A percentile compares a stretch with the other conserved stretches of the same genome.
These are phyloP conservation scores for Colossoma macropomum DNA, from an alignment of 2,113 vertebrate genomes.

Conservation along the genomic window DNA sequence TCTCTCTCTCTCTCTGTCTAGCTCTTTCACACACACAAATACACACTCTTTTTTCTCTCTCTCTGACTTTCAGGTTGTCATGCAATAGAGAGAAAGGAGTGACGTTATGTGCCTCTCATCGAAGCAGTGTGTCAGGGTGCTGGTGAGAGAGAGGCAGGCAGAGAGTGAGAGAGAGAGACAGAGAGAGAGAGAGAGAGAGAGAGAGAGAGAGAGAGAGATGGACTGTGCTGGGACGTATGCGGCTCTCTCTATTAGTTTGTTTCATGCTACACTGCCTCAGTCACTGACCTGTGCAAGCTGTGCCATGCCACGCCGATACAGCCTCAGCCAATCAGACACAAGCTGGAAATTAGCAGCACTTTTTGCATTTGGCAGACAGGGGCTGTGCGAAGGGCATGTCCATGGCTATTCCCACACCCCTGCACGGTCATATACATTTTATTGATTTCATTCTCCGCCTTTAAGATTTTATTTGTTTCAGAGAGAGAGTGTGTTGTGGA, in stretches of 20 bases:
- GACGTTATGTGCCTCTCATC: not conserved
- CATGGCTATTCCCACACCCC: slow-evolving; percentile 71
- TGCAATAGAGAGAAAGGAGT: not conserved
- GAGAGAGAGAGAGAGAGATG: not conserved
- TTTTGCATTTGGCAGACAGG: slow-evolving; percentile 82
- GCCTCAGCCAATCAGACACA: slow-evolving; percentile 95
- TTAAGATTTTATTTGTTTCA: slow-evolving; percentile 46
- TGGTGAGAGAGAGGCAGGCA: slow-evolving; percentile 78
- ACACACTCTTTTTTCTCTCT: slow-evolving; percentile 53
- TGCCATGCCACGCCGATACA: slow-evolving; percentile 84
- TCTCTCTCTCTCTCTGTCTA: no score
- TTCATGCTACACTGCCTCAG: slow-evolving; percentile 96
- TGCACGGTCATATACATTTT: slow-evolving; percentile 57
- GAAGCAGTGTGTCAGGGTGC: slow-evolving; percentile 73
- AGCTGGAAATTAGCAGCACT: slow-evolving; percentile 94
- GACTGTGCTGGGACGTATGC: slow-evolving; percentile 80
- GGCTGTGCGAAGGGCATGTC: slow-evolving; percentile 83
- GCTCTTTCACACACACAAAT: no score
- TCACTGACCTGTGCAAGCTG: slow-evolving; percentile 94
- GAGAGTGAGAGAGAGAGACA: slow-evolving; percentile 52
- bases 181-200: slow-evolving; percentile 72
- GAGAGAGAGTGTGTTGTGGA: slow-evolving; percentile 3
- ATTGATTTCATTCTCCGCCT: slow-evolving; percentile 40
- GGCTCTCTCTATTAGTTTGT: slow-evolving; percentile 99
- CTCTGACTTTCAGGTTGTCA: slow-evolving; percentile 11